Evolutionary conservation across 2,888 invertebrate species (phyloP).

Genomic region (Cosmia trapezina): DNA sequence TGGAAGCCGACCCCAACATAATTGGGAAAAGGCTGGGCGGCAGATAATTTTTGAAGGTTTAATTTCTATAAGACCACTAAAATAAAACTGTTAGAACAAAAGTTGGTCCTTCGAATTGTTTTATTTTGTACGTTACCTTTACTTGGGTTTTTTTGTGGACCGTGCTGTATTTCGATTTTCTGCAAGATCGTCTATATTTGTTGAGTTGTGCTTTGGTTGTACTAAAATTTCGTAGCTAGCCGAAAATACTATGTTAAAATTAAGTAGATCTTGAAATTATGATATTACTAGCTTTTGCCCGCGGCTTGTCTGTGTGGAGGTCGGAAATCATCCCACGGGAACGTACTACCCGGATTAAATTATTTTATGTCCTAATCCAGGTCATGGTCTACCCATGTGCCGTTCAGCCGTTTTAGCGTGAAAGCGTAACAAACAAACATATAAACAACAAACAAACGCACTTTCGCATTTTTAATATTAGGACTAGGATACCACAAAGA

Average conservation of each 20-base stretch:
- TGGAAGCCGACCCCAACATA: not conserved
- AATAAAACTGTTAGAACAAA: not conserved
- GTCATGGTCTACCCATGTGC: too few relatives aligned
- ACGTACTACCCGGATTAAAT: too few relatives aligned
- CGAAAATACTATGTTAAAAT: not conserved
- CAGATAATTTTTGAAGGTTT: not conserved
- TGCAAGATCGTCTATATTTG: too few relatives aligned
- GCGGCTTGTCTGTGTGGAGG: too few relatives aligned
- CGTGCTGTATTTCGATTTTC: not conserved
- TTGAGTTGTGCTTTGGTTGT: too few relatives aligned
- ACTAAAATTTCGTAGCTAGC: too few relatives aligned
- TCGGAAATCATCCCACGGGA: too few relatives aligned
- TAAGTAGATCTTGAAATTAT: not conserved
- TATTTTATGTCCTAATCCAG: too few relatives aligned
- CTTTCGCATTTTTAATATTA: too few relatives aligned
- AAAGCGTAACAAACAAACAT: too few relatives aligned
- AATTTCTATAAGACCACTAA: not conserved
- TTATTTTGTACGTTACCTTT: not conserved
- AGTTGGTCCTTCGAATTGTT: not conserved
- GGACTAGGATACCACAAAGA: not conserved
- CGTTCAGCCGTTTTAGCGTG: too few relatives aligned
- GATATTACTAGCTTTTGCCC: not conserved
- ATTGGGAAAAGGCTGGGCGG: not conserved
- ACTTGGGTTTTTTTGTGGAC: not conserved
- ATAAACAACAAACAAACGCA: too few relatives aligned